Conservation (phyloP, 2,113 vertebrate species). For the Arothron firmamentum region DNA sequence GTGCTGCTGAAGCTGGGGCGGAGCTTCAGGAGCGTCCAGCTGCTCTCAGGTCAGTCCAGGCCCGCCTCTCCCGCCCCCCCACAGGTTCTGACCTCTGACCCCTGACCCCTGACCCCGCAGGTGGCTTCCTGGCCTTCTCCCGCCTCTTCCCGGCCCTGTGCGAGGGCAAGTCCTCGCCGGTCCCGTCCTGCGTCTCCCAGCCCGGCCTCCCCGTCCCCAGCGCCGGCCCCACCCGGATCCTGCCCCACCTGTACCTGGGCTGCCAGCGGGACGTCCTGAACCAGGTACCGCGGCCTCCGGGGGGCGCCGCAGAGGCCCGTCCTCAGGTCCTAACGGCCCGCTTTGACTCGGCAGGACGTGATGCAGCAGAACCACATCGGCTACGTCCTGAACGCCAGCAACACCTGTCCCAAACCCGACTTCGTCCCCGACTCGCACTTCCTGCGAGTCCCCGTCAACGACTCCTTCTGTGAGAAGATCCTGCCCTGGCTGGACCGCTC, state of each 20-base stretch:
- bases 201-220: constrained; percentile 85
- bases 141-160: constrained; percentile 89
- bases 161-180: constrained; percentile 85
- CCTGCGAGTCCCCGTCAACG: constrained; percentile 92
- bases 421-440: constrained; percentile 93
- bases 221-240: constrained; percentile 88
- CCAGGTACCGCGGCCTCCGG: too few species aligned
- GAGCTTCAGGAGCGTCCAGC: constrained; percentile 84
- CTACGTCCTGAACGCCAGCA: constrained; percentile 92
- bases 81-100: background rate
- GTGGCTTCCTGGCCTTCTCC: constrained; percentile 90
- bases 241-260: constrained; percentile 93
- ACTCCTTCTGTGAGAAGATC: constrained; percentile 97
- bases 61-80: too few species aligned
- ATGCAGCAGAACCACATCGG: constrained; percentile 94
- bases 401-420: constrained; percentile 94
- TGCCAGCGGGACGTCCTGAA: constrained; percentile 95
- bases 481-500: constrained; percentile 91
- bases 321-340: too few species aligned
- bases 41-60: constrained; percentile 84
- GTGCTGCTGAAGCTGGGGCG: constrained; percentile 90
- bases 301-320: background rate
- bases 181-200: constrained; percentile 88
- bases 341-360: constrained; percentile 77
- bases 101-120: constrained; percentile 56